A percentile compares a stretch with the other conserved stretches of the same genome.
These are phyloP conservation scores for Pachycephala philippinensis DNA, from an alignment of 2,113 vertebrate species.

Conservation along the genomic window DNA sequence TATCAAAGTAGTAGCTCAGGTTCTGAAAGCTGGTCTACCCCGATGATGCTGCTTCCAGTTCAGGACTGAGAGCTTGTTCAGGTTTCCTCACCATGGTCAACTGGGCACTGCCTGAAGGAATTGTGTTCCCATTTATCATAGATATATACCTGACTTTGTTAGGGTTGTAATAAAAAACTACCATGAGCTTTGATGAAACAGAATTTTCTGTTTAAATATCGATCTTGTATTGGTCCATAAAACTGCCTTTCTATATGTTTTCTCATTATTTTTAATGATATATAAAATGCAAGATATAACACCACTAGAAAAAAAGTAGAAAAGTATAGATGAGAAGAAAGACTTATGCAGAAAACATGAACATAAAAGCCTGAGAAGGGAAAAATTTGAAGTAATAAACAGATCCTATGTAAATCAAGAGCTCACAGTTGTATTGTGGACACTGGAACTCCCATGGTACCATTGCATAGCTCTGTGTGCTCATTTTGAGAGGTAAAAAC, in stretches of 20 bases:
- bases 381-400: neutral
- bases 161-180: neutral
- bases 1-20: neutral
- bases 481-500: neutral
- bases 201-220: neutral
- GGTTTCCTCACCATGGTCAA: fast-evolving
- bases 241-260: neutral
- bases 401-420: neutral
- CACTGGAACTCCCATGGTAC: neutral
- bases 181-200: neutral
- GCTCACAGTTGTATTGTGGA: neutral
- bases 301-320: neutral
- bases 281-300: neutral
- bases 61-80: neutral
- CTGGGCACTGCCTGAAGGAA: neutral
- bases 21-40: neutral
- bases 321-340: neutral
- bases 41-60: neutral
- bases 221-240: neutral
- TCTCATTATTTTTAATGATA: neutral
- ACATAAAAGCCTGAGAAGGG: neutral
- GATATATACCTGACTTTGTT: neutral
- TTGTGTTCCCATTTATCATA: neutral
- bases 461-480: neutral
- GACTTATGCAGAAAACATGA: neutral